phyloP scores from a whole-genome alignment of 2,797 vertebrate species.

The Pyrocephalus nanus region DNA sequence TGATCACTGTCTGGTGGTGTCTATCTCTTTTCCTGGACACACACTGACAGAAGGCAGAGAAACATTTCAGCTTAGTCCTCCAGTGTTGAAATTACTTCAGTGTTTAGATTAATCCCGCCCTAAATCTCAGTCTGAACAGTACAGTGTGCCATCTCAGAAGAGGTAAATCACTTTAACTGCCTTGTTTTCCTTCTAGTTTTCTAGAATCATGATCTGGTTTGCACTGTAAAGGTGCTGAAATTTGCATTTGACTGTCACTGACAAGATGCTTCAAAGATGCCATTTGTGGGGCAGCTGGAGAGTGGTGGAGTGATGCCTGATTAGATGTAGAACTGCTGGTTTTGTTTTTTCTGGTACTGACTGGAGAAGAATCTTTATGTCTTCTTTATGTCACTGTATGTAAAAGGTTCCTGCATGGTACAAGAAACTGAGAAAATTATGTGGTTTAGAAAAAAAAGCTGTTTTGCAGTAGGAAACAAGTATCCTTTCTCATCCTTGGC shows the following conservation, averaged over 20 bases:
- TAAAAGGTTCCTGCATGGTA: neutral
- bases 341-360: neutral
- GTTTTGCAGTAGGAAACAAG: neutral
- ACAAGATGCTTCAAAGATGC: neutral
- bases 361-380: neutral
- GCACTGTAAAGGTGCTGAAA: conserved; percentile 17
- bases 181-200: conserved; percentile 53
- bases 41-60: neutral
- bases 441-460: neutral
- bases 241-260: conserved; percentile 17
- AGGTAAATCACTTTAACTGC: conserved; percentile 63
- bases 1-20: neutral
- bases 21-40: conserved; percentile 24
- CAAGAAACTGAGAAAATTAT: neutral
- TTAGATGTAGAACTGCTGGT: neutral
- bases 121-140: conserved; percentile 13
- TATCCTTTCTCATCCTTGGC: neutral
- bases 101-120: conserved; percentile 23
- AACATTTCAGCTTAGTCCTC: conserved; percentile 13
- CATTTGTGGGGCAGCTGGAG: neutral
- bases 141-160: neutral
- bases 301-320: neutral
- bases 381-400: neutral
- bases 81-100: neutral
- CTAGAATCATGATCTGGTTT: conserved; percentile 44